These are phyloP conservation scores for Phengaris alcon DNA, from an alignment of 2,888 invertebrate species.

Conservation along the genomic window DNA sequence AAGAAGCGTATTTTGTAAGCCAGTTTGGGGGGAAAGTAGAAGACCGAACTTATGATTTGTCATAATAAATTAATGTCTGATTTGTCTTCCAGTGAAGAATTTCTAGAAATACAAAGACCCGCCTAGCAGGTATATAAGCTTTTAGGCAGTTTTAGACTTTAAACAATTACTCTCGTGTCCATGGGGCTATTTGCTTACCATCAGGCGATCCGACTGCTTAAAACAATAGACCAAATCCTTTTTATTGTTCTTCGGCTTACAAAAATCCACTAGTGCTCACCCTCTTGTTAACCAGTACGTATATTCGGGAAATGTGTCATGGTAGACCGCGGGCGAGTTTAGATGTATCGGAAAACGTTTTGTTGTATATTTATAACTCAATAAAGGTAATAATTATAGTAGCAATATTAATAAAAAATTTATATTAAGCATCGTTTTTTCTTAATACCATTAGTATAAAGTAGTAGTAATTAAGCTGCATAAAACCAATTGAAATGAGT, in stretches of 20 bases:
- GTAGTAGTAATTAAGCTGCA: too few species aligned
- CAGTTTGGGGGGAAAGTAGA: neutral
- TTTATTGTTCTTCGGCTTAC: neutral
- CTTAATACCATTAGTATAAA: neutral
- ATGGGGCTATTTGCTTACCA: neutral
- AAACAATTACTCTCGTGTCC: too few species aligned
- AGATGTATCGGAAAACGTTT: constrained; percentile 24
- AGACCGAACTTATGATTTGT: too few species aligned
- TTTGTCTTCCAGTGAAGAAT: too few species aligned
- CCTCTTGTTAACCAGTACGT: neutral
- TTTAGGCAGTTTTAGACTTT: too few species aligned
- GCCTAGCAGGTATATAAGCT: too few species aligned
- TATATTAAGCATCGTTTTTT: constrained; percentile 27
- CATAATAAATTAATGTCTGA: too few species aligned
- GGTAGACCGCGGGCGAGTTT: neutral
- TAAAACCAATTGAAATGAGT: too few species aligned
- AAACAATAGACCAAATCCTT: neutral
- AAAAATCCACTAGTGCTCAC: neutral
- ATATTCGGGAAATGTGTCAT: neutral
- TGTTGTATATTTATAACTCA: constrained; percentile 29
- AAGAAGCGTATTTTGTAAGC: neutral
- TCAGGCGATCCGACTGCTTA: neutral
- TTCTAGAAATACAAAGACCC: too few species aligned
- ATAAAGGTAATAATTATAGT: constrained; percentile 31
- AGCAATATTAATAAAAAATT: constrained; percentile 31